phyloP scores from a whole-genome alignment of 2,888 invertebrate genomes.

The Lasioglossum lativentre region DNA sequence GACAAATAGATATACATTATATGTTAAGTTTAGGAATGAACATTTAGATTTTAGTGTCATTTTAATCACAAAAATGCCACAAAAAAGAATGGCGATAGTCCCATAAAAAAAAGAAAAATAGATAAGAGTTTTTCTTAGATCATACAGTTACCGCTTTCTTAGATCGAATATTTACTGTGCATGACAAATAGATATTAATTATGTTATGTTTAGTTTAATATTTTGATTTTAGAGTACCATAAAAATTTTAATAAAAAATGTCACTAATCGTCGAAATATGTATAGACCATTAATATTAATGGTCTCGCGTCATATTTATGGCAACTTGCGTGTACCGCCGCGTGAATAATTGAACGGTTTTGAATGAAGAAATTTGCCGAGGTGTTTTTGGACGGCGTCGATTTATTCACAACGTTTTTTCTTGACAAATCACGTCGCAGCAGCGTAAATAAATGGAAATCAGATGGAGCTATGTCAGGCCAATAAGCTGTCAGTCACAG shows the following conservation, averaged over 20 bases:
- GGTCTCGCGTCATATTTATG: no score
- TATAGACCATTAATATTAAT: no score
- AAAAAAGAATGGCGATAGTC: no score
- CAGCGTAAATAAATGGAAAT: neutral
- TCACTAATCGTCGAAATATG: neutral
- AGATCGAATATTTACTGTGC: no score
- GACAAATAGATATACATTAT: neutral
- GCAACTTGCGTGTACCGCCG: neutral
- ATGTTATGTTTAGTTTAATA: neutral
- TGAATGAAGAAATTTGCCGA: neutral
- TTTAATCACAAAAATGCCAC: no score
- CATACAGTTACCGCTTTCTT: no score
- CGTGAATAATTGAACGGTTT: neutral
- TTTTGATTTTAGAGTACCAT: neutral
- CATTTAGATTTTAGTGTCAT: no score
- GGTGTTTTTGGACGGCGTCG: neutral
- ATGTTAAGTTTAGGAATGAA: neutral
- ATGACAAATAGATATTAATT: neutral
- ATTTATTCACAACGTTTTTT: neutral
- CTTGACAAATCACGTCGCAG: neutral
- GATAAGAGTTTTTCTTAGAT: no score
- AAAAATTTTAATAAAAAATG: no score
- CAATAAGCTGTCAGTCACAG: constrained; percentile 2
- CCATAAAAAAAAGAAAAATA: no score
- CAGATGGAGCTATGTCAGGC: neutral